Evolutionary conservation across 2,797 vertebrate genomes (phyloP), one percentile per base, ranked within the genome.

Genomic region (Sphenodon punctatus): DNA sequence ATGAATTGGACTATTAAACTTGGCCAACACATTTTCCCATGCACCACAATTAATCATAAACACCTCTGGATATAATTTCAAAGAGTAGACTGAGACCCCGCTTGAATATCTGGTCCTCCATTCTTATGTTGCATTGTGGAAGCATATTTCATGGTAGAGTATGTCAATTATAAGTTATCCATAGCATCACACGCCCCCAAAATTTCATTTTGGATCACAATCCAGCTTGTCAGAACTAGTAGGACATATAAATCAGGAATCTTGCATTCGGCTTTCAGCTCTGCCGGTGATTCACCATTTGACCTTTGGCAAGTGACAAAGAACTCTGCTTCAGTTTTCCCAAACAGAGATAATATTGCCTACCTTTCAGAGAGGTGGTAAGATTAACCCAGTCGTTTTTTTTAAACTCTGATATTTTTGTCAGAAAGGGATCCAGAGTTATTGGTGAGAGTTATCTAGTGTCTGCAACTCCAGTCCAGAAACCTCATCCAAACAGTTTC

Each of bases 1-100:
- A 67, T 5, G 1, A 7, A 63, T 27, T 1, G 0, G 2, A 34
- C 36, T 36, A 68, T 8, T 7, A 1, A n/a, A n/a, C n/a, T n/a
- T n/a, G n/a, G n/a, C n/a, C n/a, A n/a, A n/a, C n/a, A n/a, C n/a
- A n/a, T n/a, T n/a, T 0, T 12, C 39, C 27, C 22, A 36, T 64
- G 39, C 75, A 79, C 27, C 38, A 66, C 65, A 23, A 9, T 73
- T 67, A 46, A 23, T 61, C 17, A 15, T 3, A 1, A 6, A 8
- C 23, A 11, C 23, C 36, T 73, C 5, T 3, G 67, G 16, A 12
- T 63, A 72, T 86, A 67, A 48, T 61, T 75, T 68, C 66, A 30
- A 48, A 61, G 15, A 27, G 43, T 27, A 19, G 46, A 46, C 2
- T 10, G 48, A 78, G 65, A 17, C 0, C 0, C 16, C 34, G 14